These are phyloP conservation scores for Thomomys bottae DNA, from an alignment of 2,113 vertebrate genomes.

Conservation along the genomic window DNA sequence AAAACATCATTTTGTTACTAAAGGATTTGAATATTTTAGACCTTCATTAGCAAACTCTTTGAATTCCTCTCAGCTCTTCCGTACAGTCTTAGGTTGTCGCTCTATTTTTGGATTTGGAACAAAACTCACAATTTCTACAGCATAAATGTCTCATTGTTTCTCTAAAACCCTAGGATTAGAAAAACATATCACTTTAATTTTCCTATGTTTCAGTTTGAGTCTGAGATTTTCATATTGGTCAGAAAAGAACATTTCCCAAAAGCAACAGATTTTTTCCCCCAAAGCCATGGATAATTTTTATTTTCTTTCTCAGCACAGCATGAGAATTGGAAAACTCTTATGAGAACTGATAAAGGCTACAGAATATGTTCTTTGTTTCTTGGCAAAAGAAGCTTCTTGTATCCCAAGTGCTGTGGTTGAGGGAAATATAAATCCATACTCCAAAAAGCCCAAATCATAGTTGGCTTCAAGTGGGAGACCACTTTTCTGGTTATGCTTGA, in stretches of 20 bases:
- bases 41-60: conserved; percentile 66
- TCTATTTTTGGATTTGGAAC: conserved; percentile 62
- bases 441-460: conserved; percentile 59
- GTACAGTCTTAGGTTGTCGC: neutral
- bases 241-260: conserved; percentile 71
- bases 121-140: conserved; percentile 42
- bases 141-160: conserved; percentile 43
- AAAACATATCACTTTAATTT: conserved; percentile 70
- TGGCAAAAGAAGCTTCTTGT: conserved; percentile 57
- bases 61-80: neutral
- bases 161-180: conserved; percentile 66
- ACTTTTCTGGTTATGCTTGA: conserved; percentile 66
- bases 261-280: conserved; percentile 34
- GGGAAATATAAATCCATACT: conserved; percentile 61
- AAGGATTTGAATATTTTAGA: conserved; percentile 51
- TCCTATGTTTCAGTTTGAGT: conserved; percentile 30
- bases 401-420: conserved; percentile 37
- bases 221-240: conserved; percentile 54
- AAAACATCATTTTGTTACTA: conserved; percentile 47
- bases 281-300: conserved; percentile 59
- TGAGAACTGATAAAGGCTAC: conserved; percentile 65
- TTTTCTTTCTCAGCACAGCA: conserved; percentile 60
- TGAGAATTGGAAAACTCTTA: conserved; percentile 60
- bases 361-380: conserved; percentile 66
- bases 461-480: conserved; percentile 66